Evolutionary conservation across 2,797 vertebrate species (phyloP).

Genomic region (Nyctalus aviator): DNA sequence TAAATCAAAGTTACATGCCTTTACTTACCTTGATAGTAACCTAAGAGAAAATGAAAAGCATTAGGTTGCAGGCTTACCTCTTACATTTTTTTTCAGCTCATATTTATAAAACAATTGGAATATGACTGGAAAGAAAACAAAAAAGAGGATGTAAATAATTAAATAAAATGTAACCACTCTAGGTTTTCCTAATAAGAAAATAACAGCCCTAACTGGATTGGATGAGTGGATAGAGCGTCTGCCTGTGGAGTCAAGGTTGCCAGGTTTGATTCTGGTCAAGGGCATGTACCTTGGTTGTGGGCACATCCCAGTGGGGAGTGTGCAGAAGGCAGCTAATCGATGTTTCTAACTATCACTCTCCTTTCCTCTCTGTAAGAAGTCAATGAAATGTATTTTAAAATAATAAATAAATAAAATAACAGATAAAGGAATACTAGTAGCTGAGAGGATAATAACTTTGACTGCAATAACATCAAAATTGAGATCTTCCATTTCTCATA

Average conservation of each 20-base stretch:
- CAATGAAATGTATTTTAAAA: not conserved
- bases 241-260: too few species aligned
- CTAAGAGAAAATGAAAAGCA: not conserved
- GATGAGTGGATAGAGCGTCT: too few species aligned
- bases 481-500: conserved; percentile 10
- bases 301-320: too few species aligned
- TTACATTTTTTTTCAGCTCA: conserved; percentile 37
- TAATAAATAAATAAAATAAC: not conserved
- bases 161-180: not conserved
- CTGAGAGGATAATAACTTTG: not conserved
- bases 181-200: conserved; percentile 26
- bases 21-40: conserved; percentile 40
- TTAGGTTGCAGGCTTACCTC: not conserved
- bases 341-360: too few species aligned
- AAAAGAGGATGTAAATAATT: not conserved
- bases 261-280: too few species aligned
- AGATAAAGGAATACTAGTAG: conserved; percentile 23
- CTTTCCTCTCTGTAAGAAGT: too few species aligned
- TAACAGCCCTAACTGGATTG: not conserved
- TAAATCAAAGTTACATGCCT: not conserved
- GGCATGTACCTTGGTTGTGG: too few species aligned
- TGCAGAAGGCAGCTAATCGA: too few species aligned
- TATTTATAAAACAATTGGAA: not conserved
- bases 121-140: not conserved
- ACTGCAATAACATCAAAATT: not conserved